Evolutionary conservation across 1,140 invertebrate species (phyloP).

Genomic region (Aphis gossypii): DNA sequence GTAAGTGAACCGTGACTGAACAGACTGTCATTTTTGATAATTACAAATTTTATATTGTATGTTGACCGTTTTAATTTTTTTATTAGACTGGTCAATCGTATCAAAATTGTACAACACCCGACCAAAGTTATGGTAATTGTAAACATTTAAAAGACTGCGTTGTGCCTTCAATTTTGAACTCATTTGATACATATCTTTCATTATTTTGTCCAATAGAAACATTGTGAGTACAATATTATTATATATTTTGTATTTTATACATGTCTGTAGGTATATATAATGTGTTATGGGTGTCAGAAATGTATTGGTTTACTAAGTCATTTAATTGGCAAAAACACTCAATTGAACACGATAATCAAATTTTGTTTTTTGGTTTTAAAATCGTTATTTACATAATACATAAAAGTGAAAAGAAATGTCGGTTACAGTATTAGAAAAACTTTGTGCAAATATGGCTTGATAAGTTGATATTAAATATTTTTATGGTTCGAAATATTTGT

Average conservation of each 20-base stretch:
- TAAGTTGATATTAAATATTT: not conserved
- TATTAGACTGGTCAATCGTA: constrained; percentile 37
- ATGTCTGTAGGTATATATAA: no score
- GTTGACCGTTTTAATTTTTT: not conserved
- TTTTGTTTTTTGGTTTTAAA: no score
- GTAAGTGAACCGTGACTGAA: not conserved
- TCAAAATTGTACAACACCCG: constrained; percentile 47
- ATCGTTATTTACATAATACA: no score
- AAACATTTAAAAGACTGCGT: constrained; percentile 56
- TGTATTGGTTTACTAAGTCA: no score
- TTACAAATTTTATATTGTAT: not conserved
- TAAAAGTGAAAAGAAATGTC: no score
- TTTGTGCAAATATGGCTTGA: not conserved
- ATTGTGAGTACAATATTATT: not conserved
- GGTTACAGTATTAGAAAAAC: no score
- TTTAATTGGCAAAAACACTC: no score
- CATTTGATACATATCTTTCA: constrained; percentile 19
- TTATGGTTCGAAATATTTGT: not conserved
- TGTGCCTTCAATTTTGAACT: constrained; percentile 18
- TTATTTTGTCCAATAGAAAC: constrained; percentile 44
- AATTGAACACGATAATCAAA: no score
- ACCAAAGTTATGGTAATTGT: constrained; percentile 1
- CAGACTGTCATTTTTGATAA: not conserved
- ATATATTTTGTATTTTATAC: no score
- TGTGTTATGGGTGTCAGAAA: no score